These are phyloP conservation scores for Hofmannophila pseudospretella DNA, from an alignment of 2,888 invertebrate genomes.

Conservation along the genomic window DNA sequence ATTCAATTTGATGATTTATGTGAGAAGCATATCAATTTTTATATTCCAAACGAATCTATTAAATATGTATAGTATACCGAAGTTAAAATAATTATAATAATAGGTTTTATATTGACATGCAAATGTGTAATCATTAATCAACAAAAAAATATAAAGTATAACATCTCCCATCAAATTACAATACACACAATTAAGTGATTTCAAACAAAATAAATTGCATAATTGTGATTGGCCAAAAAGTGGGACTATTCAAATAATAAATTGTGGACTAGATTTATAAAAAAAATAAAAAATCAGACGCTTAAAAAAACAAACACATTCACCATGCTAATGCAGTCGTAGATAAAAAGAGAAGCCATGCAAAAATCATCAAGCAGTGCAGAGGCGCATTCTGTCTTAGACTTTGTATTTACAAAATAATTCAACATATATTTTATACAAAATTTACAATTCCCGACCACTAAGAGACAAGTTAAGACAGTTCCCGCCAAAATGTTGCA, in stretches of 20 bases:
- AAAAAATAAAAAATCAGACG: background rate
- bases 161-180: no score
- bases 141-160: no score
- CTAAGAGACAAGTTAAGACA: conserved; percentile 37
- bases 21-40: no score
- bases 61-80: no score
- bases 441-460: conserved; percentile 18
- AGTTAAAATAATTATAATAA: no score
- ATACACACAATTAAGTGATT: no score
- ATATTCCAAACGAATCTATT: no score
- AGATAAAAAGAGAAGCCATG: conserved; percentile 20
- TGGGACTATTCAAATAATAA: background rate
- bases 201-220: no score
- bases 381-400: conserved; percentile 49
- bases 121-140: no score
- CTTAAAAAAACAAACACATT: conserved; percentile 7
- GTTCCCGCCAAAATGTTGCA: conserved; percentile 46
- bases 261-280: background rate
- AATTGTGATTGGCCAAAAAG: no score
- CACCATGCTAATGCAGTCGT: conserved; percentile 15
- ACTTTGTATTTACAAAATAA: conserved; percentile 20
- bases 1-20: no score
- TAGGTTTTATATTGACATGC: no score
- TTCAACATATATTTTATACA: conserved; percentile 37
- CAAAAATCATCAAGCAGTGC: conserved; percentile 25